Percentiles rank a stretch among this genome's conserved stretches.
These are phyloP conservation scores for Alfaro cultratus DNA, from an alignment of 2,797 vertebrate species.

Conservation along the genomic window DNA sequence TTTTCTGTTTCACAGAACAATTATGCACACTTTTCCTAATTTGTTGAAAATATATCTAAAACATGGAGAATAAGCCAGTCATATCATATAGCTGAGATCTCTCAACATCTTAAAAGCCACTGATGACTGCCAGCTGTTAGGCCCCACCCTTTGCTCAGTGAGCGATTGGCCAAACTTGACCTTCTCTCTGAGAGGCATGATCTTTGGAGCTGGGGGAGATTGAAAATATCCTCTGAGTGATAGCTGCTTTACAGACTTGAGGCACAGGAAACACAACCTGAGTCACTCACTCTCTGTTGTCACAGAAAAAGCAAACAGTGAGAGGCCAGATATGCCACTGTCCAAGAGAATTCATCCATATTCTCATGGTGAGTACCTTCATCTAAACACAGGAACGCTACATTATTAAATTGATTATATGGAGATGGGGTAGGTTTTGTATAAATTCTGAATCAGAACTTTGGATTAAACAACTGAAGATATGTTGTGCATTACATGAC, in stretches of 20 bases:
- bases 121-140: constrained; percentile 77
- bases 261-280: constrained; percentile 78
- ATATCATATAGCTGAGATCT: constrained; percentile 31
- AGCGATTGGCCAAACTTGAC: constrained; percentile 87
- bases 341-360: constrained; percentile 72
- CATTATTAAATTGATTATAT: constrained; percentile 5
- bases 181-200: constrained; percentile 71
- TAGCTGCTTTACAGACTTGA: constrained; percentile 80
- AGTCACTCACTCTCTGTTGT: constrained; percentile 76
- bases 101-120: constrained; percentile 68
- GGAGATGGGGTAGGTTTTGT: not conserved
- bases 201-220: constrained; percentile 60
- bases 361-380: constrained; percentile 32
- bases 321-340: constrained; percentile 80
- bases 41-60: constrained; percentile 16
- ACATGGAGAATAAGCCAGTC: constrained; percentile 23
- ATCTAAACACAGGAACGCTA: constrained; percentile 26
- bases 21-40: not conserved
- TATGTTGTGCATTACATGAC: not conserved
- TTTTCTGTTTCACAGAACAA: not conserved
- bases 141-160: constrained; percentile 78
- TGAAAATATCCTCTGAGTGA: constrained; percentile 85
- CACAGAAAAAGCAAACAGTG: constrained; percentile 74
- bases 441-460: not conserved
- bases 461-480: not conserved